Evolutionary conservation across 1,140 invertebrate species (phyloP).

Genomic region (Nixonia krombeini): DNA sequence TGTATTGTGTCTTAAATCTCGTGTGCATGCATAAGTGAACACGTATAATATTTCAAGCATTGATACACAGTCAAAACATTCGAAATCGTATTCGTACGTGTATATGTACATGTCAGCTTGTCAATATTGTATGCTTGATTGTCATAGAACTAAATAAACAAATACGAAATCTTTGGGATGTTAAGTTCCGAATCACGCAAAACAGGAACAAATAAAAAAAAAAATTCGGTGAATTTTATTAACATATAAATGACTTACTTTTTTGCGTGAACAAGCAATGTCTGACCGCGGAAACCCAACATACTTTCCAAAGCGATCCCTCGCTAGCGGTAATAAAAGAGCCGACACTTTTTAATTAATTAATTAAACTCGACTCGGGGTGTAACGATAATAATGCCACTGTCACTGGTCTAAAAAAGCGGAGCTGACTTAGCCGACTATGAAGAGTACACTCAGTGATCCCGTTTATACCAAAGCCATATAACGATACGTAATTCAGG

Average conservation of each 20-base stretch:
- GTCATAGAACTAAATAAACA: no score
- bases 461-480: background rate
- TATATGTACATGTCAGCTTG: background rate
- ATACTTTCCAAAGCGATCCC: conserved; percentile 13
- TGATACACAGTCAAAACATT: no score
- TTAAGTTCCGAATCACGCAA: background rate
- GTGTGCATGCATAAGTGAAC: no score
- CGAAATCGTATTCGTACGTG: no score
- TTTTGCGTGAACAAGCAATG: conserved; percentile 30
- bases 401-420: conserved; percentile 20
- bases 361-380: background rate
- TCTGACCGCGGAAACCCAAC: conserved; percentile 18
- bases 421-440: conserved; percentile 28
- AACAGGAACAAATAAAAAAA: background rate
- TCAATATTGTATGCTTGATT: background rate
- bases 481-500: background rate
- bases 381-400: conserved; percentile 5
- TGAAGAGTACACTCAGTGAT: conserved; percentile 33
- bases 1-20: no score
- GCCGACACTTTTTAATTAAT: no score
- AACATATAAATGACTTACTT: conserved; percentile 33
- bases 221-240: background rate
- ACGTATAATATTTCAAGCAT: no score
- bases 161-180: no score
- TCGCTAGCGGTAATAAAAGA: conserved; percentile 7